A percentile compares a stretch with the other conserved stretches of the same genome.
Evolutionary conservation across 2,888 invertebrate species (phyloP).

Genomic region (Halictus quadricinctus): DNA sequence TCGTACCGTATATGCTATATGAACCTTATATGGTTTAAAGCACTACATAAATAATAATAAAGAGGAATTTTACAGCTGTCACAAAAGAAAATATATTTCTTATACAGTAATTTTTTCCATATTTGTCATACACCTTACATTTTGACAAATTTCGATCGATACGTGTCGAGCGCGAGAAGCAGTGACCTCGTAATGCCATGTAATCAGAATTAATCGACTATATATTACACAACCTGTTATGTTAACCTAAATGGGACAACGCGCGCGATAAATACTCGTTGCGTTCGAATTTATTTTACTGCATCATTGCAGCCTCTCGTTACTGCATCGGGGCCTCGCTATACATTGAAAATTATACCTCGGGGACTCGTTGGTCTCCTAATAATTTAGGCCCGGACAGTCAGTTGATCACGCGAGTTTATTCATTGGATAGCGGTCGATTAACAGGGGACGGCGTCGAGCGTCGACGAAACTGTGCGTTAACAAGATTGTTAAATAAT

Average conservation of each 20-base stretch:
- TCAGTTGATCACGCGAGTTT: not conserved
- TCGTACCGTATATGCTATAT: no score
- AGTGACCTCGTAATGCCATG: constrained; percentile 10
- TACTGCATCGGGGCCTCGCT: constrained; percentile 7
- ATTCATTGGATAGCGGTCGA: not conserved
- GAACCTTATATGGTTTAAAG: no score
- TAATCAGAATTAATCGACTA: constrained; percentile 51
- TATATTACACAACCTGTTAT: constrained; percentile 41
- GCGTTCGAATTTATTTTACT: constrained; percentile 46
- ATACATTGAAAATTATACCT: constrained; percentile 18
- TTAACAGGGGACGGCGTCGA: not conserved
- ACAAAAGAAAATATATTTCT: not conserved
- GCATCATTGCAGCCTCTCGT: constrained; percentile 18
- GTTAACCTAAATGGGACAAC: constrained; percentile 39
- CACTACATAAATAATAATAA: no score
- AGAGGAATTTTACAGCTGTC: not conserved
- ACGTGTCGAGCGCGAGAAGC: not conserved
- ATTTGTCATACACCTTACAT: not conserved
- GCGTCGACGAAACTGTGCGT: not conserved
- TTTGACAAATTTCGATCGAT: not conserved
- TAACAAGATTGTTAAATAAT: no score
- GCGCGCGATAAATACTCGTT: constrained; percentile 37
- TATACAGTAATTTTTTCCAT: no score
- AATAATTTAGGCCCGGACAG: constrained; percentile 15
- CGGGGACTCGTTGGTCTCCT: constrained; percentile 5